Percentiles rank a stretch among this genome's conserved stretches.
These are phyloP conservation scores for Latheticus oryzae DNA, from an alignment of 2,888 invertebrate genomes.

Conservation along the genomic window DNA sequence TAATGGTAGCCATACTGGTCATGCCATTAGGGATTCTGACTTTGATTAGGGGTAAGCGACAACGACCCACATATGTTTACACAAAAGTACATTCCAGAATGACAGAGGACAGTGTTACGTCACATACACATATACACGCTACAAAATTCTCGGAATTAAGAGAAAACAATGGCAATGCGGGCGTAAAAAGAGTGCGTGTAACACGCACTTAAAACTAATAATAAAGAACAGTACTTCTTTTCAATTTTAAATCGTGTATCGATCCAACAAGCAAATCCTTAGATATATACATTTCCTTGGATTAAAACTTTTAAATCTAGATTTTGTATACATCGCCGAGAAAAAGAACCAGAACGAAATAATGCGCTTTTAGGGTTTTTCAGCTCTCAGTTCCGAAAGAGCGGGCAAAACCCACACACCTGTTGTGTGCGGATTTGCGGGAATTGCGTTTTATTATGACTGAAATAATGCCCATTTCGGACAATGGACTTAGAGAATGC, in stretches of 20 bases:
- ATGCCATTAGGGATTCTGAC: slow-evolving; percentile 94
- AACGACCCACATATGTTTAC: not conserved
- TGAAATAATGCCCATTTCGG: too few species aligned
- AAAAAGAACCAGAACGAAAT: too few species aligned
- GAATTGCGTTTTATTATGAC: not conserved
- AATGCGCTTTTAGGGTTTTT: too few species aligned
- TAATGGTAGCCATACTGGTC: slow-evolving; percentile 93
- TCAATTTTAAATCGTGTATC: not conserved
- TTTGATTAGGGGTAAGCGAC: slow-evolving; percentile 81
- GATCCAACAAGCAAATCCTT: too few species aligned
- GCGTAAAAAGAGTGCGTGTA: slow-evolving; percentile 23
- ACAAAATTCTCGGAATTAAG: slow-evolving; percentile 7
- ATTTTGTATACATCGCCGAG: too few species aligned
- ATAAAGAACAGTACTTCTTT: slow-evolving; percentile 3
- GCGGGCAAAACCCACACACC: slow-evolving; percentile 9
- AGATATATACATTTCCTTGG: too few species aligned
- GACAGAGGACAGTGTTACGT: slow-evolving; percentile 5
- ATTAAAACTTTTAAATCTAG: too few species aligned
- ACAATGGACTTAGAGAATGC: slow-evolving; percentile 6
- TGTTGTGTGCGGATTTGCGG: slow-evolving; percentile 17
- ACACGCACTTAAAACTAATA: slow-evolving; percentile 10
- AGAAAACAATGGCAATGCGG: not conserved
- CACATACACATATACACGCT: not conserved
- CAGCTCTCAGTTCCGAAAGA: not conserved
- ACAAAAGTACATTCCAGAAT: too few species aligned